Evolutionary conservation across 2,888 invertebrate genomes (phyloP), one percentile per base, ranked within the genome.

Genomic region (Drosophila pseudotalamancana): DNA sequence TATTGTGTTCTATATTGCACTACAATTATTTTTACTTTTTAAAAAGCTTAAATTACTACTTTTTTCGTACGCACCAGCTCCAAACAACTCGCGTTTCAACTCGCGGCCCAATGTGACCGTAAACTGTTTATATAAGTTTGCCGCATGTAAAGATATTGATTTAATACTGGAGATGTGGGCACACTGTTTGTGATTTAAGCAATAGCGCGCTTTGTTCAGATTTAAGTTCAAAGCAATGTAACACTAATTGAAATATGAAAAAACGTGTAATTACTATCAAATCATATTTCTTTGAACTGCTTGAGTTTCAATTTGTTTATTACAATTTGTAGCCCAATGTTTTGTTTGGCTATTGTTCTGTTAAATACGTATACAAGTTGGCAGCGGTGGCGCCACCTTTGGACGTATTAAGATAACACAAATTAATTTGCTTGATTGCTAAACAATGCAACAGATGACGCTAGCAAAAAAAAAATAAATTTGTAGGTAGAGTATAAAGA

Each of bases 31-130:
- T 56, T 5, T 51, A 65, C 45, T 45, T 21, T 40, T 18, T 27
- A 54, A 29, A 49, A 55, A 35, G n/a, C n/a, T 1, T 19, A 37
- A 42, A 48, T 35, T 34, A 65, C 70, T 75, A 75, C 75, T 48
- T 72, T 65, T 62, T 40, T 32, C 51, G 46, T 70, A 25, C 49
- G 35, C 55, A 56, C 51, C 69, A 54, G 25, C 55, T 73, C 57
- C 75, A 56, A 69, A 60, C 70, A 71, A 70, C 27, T 71, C 67
- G 60, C 70, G 70, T 71, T 66, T 67, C 70, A 71, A 66, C 72
- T 71, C 60, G 66, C 66, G 72, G 72, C 55, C 29, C 46, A 49
- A 60, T 66, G 72, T 70, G 70, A 60, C 70, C 72, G 69, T 62
- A 40, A 11, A 4, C 12, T 31, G 42, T 2, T 40, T 45, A 6